A percentile compares a stretch with the other conserved stretches of the same genome.
Evolutionary conservation across 2,797 vertebrate species (phyloP).

Genomic region (Microchirus variegatus): DNA sequence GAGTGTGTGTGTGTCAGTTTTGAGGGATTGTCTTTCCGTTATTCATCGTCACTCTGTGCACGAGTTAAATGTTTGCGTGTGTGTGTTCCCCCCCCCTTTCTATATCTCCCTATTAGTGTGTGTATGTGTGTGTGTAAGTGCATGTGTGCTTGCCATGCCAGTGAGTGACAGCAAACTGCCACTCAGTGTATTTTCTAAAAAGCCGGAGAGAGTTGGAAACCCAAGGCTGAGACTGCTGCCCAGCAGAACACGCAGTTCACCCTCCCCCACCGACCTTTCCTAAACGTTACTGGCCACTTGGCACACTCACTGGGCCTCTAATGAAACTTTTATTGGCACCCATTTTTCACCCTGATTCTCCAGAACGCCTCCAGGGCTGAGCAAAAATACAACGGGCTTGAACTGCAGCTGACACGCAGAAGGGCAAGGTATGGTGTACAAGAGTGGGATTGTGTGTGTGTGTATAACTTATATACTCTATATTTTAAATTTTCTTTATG

Average conservation of each 20-base stretch:
- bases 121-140: not conserved
- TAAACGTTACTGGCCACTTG: constrained; percentile 85
- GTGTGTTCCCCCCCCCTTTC: not conserved
- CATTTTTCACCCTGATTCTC: constrained; percentile 81
- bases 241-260: constrained; percentile 37
- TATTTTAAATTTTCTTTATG: constrained; percentile 24
- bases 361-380: constrained; percentile 74
- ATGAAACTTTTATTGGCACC: constrained; percentile 85
- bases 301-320: constrained; percentile 78
- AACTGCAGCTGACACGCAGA: constrained; percentile 66
- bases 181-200: constrained; percentile 60
- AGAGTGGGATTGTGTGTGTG: constrained; percentile 26
- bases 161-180: constrained; percentile 56
- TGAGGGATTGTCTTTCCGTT: constrained; percentile 32
- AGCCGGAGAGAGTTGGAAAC: constrained; percentile 61
- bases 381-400: constrained; percentile 73
- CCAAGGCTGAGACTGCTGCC: constrained; percentile 52
- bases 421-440: constrained; percentile 39
- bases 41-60: constrained; percentile 31
- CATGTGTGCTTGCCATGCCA: constrained; percentile 26
- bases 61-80: constrained; percentile 40
- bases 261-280: constrained; percentile 79
- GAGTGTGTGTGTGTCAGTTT: constrained; percentile 10
- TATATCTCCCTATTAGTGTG: not conserved
- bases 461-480: constrained; percentile 1